Evolutionary conservation across 2,797 vertebrate species (phyloP), one percentile per base, ranked within the genome.

Genomic region (Onychomys leucogaster): DNA sequence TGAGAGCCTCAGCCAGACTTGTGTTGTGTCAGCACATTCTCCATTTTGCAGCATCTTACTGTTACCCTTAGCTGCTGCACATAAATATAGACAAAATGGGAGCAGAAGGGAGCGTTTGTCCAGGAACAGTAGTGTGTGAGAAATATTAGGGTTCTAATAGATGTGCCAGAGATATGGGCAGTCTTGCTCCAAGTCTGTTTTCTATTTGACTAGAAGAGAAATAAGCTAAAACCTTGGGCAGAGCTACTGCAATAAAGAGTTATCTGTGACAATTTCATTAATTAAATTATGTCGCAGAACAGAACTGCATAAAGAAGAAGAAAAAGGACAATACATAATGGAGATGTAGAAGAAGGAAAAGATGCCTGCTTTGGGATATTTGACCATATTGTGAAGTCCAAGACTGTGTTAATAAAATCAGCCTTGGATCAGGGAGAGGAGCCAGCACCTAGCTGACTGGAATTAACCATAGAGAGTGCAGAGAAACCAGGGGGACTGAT

Each of bases 41-140:
- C 93, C 23, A 93, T 34, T 96, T 94, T 41, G 55, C n/a, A 77
- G 46, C 49, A 81, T 93, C 67, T 90, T 34, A 78, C 37, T 6
- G 92, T 75, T 87, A 27, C 32, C 37, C 16, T 69, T 59, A 69
- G 17, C 32, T 71, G 25, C 59, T 73, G 4, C 23, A 69, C 85
- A 23, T 41, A 61, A 83, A 27, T 57, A 90, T 3, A 32, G 16
- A 57, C 7, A 75, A 89, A 80, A 90, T 71, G 13, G 13, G 25
- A 89, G 32, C n/a, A 71, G 81, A 83, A 93, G n/a, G 1, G 17
- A 41, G 2, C 37, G 9, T 71, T 83, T 71, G 10, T 34, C 69
- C 90, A 94, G 27, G 34, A 90, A 78, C 41, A 75, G 8, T 65
- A 61, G 29, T 23, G 41, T 7, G 29, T 63, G 16, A 81, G 41